Conservation (phyloP, 1,140 invertebrate genomes). For the Camponotus vicinus region DNA sequence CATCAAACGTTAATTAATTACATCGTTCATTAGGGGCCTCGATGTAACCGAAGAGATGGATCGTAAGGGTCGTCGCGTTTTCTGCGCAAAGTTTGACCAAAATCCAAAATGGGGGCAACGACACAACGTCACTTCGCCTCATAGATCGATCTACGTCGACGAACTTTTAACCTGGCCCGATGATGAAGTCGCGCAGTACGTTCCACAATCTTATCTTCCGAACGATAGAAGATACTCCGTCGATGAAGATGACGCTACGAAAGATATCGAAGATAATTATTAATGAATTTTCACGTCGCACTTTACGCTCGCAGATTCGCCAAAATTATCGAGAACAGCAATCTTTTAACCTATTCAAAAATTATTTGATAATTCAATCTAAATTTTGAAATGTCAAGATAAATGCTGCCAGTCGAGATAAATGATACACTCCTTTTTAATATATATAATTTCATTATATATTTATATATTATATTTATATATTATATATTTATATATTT, state of each 20-base stretch:
- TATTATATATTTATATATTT: too few species aligned
- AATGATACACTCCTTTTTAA: too few species aligned
- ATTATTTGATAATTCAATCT: neutral
- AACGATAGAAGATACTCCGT: neutral
- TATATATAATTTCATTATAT: too few species aligned
- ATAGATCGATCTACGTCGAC: neutral
- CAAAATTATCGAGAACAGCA: neutral
- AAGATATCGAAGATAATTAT: neutral
- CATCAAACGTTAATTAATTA: constrained; percentile 22
- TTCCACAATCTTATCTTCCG: neutral
- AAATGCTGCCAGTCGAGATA: too few species aligned
- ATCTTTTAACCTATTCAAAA: neutral
- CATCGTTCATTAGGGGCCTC: constrained; percentile 25
- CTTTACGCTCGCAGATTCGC: neutral
- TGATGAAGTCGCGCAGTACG: neutral
- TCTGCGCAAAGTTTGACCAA: constrained; percentile 43
- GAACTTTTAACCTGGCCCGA: neutral
- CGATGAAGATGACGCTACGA: neutral
- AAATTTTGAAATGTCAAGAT: neutral
- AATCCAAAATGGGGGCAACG: constrained; percentile 20
- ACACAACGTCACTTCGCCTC: neutral
- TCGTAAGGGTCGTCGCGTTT: constrained; percentile 19
- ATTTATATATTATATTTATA: too few species aligned
- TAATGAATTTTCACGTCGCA: neutral
- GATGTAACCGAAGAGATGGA: constrained; percentile 1